phyloP scores from a whole-genome alignment of 2,888 invertebrate species.

The Thyatira batis region DNA sequence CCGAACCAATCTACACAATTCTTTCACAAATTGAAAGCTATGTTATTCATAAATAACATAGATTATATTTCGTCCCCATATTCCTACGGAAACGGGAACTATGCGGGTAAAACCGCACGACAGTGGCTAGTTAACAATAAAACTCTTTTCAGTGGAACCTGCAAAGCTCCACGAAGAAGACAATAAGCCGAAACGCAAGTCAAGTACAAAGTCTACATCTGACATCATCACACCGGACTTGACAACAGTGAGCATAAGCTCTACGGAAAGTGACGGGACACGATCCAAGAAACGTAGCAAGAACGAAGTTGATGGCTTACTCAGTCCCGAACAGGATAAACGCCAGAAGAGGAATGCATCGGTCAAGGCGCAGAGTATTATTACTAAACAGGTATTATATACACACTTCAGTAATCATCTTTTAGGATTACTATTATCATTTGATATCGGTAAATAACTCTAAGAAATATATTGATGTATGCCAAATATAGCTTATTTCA shows the following conservation, averaged over 20 bases:
- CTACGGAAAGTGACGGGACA: constrained; percentile 33
- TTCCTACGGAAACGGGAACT: too few relatives aligned
- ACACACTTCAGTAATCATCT: too few relatives aligned
- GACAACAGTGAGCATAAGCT: constrained; percentile 20
- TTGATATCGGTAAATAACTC: too few relatives aligned
- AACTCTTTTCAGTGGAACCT: constrained; percentile 45
- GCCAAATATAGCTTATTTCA: too few relatives aligned
- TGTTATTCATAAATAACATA: too few relatives aligned
- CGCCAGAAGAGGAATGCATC: constrained; percentile 70
- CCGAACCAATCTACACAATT: too few relatives aligned
- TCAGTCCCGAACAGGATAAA: constrained; percentile 69
- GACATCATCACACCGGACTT: constrained; percentile 10
- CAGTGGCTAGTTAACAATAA: not conserved
- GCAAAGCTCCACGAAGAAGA: constrained; percentile 30
- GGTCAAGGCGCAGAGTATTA: constrained; percentile 69
- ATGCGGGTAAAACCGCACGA: too few relatives aligned
- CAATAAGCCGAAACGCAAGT: constrained; percentile 18
- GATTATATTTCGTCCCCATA: too few relatives aligned
- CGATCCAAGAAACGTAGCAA: constrained; percentile 68
- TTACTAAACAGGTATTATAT: constrained; percentile 64
- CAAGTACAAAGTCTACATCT: constrained; percentile 22
- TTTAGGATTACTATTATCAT: too few relatives aligned
- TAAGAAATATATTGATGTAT: too few relatives aligned
- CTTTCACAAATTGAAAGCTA: too few relatives aligned
- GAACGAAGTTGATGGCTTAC: constrained; percentile 66